A percentile compares a stretch with the other conserved stretches of the same genome.
These are phyloP conservation scores for Pangasius larnaudii DNA, from an alignment of 2,797 vertebrate species.

Conservation along the genomic window DNA sequence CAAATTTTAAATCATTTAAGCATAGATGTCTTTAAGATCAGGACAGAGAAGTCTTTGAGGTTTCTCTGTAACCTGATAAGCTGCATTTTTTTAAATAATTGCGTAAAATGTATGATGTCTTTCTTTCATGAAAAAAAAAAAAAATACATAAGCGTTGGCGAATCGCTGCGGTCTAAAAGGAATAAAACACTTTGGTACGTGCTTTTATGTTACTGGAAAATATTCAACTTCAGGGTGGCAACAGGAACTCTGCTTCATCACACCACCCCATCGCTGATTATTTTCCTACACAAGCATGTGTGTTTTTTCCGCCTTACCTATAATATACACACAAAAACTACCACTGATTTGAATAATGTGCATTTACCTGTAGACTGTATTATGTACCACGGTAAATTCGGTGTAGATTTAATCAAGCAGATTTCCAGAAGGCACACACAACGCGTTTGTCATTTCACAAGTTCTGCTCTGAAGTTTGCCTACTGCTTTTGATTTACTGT, in stretches of 20 bases:
- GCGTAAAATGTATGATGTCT: too few relatives aligned
- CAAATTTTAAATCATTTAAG: too few relatives aligned
- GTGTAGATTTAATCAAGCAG: not conserved
- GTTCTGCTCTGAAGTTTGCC: slow-evolving; percentile 42
- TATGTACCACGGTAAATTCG: not conserved
- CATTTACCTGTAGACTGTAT: slow-evolving; percentile 18
- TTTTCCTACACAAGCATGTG: not conserved
- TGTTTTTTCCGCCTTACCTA: not conserved
- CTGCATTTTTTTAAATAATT: too few relatives aligned
- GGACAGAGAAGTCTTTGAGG: too few relatives aligned
- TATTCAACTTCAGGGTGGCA: not conserved
- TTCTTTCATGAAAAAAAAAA: too few relatives aligned
- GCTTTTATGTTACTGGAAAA: not conserved
- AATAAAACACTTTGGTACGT: not conserved
- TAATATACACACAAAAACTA: not conserved
- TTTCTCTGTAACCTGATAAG: too few relatives aligned
- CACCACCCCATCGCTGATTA: not conserved
- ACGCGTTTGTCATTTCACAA: slow-evolving; percentile 47
- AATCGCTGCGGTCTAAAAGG: not conserved
- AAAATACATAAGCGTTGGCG: too few relatives aligned
- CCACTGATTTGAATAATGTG: slow-evolving; percentile 17
- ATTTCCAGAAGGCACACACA: slow-evolving; percentile 30
- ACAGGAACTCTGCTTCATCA: not conserved
- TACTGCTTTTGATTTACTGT: slow-evolving; percentile 57
- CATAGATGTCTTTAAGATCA: too few relatives aligned